Percentiles rank a stretch among this genome's conserved stretches.
phyloP scores from a whole-genome alignment of 2,113 vertebrate species.

The Grus americana region DNA sequence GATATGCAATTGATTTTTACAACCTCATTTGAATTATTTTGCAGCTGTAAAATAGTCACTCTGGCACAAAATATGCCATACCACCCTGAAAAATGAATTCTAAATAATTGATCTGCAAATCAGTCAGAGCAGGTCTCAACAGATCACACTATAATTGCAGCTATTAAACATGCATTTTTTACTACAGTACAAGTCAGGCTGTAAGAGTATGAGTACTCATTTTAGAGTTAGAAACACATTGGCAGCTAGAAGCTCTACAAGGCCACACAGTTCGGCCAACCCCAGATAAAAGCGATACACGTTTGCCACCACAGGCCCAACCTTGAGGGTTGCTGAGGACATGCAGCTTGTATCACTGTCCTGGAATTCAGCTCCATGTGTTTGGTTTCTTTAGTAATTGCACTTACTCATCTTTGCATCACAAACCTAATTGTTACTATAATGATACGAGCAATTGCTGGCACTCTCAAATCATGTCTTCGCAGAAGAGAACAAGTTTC shows the following conservation, averaged over 20 bases:
- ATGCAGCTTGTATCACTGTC: background rate
- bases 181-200: background rate
- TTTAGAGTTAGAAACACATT: background rate
- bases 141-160: slow-evolving; percentile 6
- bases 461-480: background rate
- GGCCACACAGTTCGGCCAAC: background rate
- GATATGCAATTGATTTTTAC: background rate
- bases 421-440: background rate
- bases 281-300: background rate
- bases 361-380: background rate
- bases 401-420: background rate
- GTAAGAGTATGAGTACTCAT: background rate
- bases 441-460: background rate
- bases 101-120: slow-evolving; percentile 42
- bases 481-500: background rate
- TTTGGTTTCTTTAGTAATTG: background rate
- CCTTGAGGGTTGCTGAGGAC: background rate
- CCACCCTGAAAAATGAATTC: slow-evolving; percentile 19
- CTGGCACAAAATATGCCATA: background rate
- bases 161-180: slow-evolving; percentile 32
- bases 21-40: background rate
- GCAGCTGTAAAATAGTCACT: background rate
- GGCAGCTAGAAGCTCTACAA: background rate
- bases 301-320: background rate
- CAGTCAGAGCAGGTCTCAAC: background rate